Evolutionary conservation across 2,113 vertebrate species (phyloP).

Genomic region (Gymnorhina tibicen): DNA sequence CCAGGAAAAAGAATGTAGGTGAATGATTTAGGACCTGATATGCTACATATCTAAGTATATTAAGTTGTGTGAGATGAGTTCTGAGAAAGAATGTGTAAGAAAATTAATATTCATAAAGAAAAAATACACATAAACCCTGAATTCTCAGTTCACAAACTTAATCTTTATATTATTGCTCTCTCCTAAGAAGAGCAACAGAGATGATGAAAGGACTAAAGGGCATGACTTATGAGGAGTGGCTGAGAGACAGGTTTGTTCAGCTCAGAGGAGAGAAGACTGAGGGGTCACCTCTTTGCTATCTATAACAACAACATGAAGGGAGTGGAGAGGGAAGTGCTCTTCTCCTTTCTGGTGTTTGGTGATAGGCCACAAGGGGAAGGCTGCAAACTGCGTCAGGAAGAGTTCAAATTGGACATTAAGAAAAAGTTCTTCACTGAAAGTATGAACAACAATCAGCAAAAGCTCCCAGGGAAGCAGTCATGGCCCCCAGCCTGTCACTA

Average conservation of each 20-base stretch:
- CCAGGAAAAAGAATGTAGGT: neutral
- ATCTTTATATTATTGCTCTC: neutral
- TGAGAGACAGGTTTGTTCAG: neutral
- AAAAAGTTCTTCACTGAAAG: neutral
- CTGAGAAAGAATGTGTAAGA: neutral
- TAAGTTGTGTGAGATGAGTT: neutral
- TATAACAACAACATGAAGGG: neutral
- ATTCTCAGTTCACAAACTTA: neutral
- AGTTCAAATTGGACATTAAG: neutral
- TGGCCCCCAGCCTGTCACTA: rapidly evolving
- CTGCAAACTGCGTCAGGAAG: neutral
- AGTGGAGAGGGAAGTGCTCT: neutral
- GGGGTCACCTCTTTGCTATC: neutral
- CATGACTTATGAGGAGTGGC: neutral
- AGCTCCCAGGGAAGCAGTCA: neutral
- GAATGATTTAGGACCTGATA: neutral
- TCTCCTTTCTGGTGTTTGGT: neutral
- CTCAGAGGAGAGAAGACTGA: neutral
- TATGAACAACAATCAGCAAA: neutral
- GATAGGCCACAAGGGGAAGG: neutral
- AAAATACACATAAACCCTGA: neutral
- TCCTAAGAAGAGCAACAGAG: neutral
- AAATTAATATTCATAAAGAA: neutral
- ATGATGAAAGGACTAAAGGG: neutral
- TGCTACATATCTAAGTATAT: neutral